These are phyloP conservation scores for Calliopum simillimum DNA, from an alignment of 2,888 invertebrate species.

Conservation along the genomic window DNA sequence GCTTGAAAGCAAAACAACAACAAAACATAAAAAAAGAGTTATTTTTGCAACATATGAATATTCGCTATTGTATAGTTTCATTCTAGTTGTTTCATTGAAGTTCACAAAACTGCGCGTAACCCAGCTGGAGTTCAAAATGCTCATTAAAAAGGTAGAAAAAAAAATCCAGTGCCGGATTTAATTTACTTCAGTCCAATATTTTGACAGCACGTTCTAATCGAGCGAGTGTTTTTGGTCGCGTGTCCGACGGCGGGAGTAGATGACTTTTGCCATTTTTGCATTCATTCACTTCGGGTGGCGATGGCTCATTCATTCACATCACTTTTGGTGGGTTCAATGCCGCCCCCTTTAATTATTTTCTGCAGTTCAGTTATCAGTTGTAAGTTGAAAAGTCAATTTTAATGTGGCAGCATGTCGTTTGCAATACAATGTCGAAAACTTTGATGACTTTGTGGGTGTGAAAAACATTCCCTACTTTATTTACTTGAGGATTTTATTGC, in stretches of 20 bases:
- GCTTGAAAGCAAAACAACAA: too few species aligned
- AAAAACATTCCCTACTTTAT: conserved; percentile 19
- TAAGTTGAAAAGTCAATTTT: conserved; percentile 22
- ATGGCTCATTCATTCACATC: neutral
- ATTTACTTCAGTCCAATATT: too few species aligned
- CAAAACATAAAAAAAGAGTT: too few species aligned
- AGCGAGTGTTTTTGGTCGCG: conserved; percentile 5
- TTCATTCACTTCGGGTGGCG: neutral
- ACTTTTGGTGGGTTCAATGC: neutral
- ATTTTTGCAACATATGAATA: too few species aligned
- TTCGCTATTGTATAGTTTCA: too few species aligned
- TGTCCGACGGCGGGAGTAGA: neutral
- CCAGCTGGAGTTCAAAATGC: conserved; percentile 2
- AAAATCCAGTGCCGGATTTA: too few species aligned
- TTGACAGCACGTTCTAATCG: too few species aligned
- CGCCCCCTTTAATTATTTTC: neutral
- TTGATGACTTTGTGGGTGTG: conserved; percentile 6
- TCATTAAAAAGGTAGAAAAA: too few species aligned
- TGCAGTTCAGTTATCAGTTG: neutral
- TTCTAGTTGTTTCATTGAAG: too few species aligned
- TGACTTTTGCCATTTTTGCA: conserved; percentile 2
- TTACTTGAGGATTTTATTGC: neutral
- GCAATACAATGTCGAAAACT: neutral
- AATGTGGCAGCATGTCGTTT: neutral
- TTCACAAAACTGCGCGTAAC: neutral